Conservation (phyloP, 2,113 vertebrate genomes). For the Myotis brandtii region DNA sequence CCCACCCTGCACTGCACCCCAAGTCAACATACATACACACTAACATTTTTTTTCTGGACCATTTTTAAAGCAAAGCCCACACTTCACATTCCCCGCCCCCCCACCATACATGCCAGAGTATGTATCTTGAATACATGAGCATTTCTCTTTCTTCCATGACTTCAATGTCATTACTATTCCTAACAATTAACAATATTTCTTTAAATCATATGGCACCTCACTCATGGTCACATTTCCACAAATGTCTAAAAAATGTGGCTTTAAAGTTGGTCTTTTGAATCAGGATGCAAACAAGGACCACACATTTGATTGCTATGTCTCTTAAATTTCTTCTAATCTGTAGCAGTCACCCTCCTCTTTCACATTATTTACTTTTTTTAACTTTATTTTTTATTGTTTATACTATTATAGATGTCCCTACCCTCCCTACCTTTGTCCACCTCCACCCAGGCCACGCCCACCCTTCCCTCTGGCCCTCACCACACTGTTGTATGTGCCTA, state of each 20-base stretch:
- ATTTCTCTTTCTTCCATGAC: background rate
- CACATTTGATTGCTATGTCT: background rate
- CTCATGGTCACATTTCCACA: background rate
- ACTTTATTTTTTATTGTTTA: background rate
- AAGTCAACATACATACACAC: background rate
- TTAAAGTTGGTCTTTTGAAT: background rate
- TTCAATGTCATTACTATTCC: background rate
- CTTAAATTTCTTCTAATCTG: background rate
- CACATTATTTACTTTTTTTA: background rate
- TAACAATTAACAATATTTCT: background rate
- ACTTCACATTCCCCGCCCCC: background rate
- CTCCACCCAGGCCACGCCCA: background rate
- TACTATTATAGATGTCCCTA: background rate
- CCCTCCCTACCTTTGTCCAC: background rate
- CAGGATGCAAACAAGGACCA: background rate
- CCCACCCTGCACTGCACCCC: background rate
- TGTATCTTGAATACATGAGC: background rate
- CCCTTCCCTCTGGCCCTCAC: background rate
- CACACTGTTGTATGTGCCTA: background rate
- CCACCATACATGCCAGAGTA: background rate
- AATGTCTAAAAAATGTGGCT: background rate
- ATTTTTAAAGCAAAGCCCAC: slow-evolving; percentile 36
- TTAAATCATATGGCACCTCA: background rate
- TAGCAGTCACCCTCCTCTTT: background rate
- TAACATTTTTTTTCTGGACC: background rate